Base-by-base conservation (phyloP, 2,888 invertebrate species). In the Syrista parreyssii region DNA sequence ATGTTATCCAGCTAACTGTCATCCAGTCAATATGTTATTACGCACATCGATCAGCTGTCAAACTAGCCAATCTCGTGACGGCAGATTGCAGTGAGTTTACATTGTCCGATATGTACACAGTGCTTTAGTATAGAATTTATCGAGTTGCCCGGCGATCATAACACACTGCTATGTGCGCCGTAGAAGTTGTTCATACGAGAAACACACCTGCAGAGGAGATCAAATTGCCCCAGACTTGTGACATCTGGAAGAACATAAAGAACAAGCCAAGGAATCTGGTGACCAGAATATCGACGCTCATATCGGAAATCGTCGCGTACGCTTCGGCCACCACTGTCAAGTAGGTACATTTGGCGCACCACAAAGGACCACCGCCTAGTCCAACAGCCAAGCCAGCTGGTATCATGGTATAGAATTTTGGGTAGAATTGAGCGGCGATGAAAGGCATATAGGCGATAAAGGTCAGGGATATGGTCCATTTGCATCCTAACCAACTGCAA, bases 271-370 rank as follows among this genome's bases (percentile, higher is more conserved):
- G 98, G 92, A 98, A 98, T 85, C 97, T 93, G 12, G 97, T 97
- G 73, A 98, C 97, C 78, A 97, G 94, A 9, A 97, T 95, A 81
- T 97, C 96, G 6, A 94, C 93, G 34, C 93, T 91, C 1, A 95
- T 93, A 23, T 95, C 95, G 0, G 95, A 94, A 75, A 97, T 91
- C 84, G 94, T 94, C 0, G 97, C 93, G 88, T 98, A 97, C 0
- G 97, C 95, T 87, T 97, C 96, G 77, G 95, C 94, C 76, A 94
- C 96, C 85, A 97, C 95, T 4, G 98, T 97, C 4, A 99, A 92
- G 88, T 98, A 98, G 0, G 98, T 97, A 90, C 98, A 98, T 91
- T 98, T 98, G 31, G 98, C 97, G 84, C 98, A 97, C 98, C 98
- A 98, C 32, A 98, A 92, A 0, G 98, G 98, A 0, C 98, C 98